Base-by-base conservation (phyloP, 2,113 vertebrate species). In the Phyllostomus discolor region DNA sequence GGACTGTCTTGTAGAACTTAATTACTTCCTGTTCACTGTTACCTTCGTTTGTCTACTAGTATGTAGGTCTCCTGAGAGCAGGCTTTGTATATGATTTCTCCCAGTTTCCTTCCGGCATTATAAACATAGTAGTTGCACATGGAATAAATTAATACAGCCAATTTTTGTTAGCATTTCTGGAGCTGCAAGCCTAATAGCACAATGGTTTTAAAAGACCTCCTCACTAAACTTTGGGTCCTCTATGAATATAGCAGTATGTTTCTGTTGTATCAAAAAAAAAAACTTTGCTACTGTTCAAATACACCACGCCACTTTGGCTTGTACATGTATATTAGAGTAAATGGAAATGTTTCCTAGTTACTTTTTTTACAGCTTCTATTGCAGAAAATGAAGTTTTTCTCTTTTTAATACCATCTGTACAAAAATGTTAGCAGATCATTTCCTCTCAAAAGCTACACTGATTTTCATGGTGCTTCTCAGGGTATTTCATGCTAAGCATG, bases 371-470 rank as follows among this genome's bases (percentile, higher is more conserved):
- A 86, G n/a, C 12, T 82, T 88, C 54, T 80, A 20, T 59, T 83
- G 59, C 3, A 96, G 52, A 89, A 94, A 93, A 82, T 38, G 59
- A 91, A 86, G 19, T 46, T 89, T 85, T 86, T 78, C 10, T 67
- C 43, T 50, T 97, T 89, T 88, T 87, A 81, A 96, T 62, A 66
- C 41, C 80, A 91, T 81, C 78, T 79, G 59, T 78, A 93, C 73
- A 94, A 97, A 96, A 97, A 89, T 59, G 43, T 92, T 96, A 89
- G 96, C 95, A 97, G 89, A 96, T 94, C 95, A 97, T 98, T 98
- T 98, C 92, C 96, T 93, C 95, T 97, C 94, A 91, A 97, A 97
- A 97, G 86, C 50, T 94, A 97, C 94, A 90, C 91, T 97, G 95
- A 84, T 97, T 97, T 96, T 97, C 97, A 94, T 64, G 76, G 85